Percentiles rank a stretch among this genome's conserved stretches.
These are phyloP conservation scores for Copidosoma aretas DNA, from an alignment of 2,888 invertebrate species.

Conservation along the genomic window DNA sequence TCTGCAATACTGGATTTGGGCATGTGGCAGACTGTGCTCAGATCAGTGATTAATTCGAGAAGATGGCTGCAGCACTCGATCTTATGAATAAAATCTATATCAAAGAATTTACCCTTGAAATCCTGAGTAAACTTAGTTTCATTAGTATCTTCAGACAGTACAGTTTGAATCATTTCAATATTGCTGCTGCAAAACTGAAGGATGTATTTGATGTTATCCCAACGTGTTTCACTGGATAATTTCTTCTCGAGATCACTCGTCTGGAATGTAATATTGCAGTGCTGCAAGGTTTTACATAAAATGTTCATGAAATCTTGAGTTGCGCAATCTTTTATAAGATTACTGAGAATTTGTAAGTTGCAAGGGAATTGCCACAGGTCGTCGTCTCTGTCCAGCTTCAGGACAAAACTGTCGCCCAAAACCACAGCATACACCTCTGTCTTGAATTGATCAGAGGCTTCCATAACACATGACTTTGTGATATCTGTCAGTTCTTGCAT, in stretches of 20 bases:
- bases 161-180: slow-evolving; percentile 32
- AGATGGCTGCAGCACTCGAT: slow-evolving; percentile 29
- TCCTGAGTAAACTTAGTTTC: slow-evolving; percentile 34
- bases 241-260: slow-evolving; percentile 31
- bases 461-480: slow-evolving; percentile 30
- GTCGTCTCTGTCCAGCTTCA: slow-evolving; percentile 18
- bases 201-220: slow-evolving; percentile 29
- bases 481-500: slow-evolving; percentile 34
- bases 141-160: slow-evolving; percentile 27
- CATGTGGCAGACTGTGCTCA: slow-evolving; percentile 20
- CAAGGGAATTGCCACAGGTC: slow-evolving; percentile 37
- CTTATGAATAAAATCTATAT: slow-evolving; percentile 36
- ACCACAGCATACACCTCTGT: slow-evolving; percentile 36
- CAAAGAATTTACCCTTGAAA: slow-evolving; percentile 31
- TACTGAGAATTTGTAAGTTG: slow-evolving; percentile 28
- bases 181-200: slow-evolving; percentile 34
- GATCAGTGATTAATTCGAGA: slow-evolving; percentile 30
- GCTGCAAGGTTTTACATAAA: slow-evolving; percentile 36
- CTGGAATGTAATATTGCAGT: slow-evolving; percentile 30
- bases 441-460: slow-evolving; percentile 36
- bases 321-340: slow-evolving; percentile 33
- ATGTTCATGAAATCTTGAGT: slow-evolving; percentile 35
- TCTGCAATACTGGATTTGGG: slow-evolving; percentile 37
- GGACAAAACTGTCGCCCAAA: slow-evolving; percentile 28
- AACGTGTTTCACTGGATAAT: slow-evolving; percentile 32